These are phyloP conservation scores for Prosopocoilus inquinatus DNA, from an alignment of 2,888 invertebrate genomes.

Conservation along the genomic window DNA sequence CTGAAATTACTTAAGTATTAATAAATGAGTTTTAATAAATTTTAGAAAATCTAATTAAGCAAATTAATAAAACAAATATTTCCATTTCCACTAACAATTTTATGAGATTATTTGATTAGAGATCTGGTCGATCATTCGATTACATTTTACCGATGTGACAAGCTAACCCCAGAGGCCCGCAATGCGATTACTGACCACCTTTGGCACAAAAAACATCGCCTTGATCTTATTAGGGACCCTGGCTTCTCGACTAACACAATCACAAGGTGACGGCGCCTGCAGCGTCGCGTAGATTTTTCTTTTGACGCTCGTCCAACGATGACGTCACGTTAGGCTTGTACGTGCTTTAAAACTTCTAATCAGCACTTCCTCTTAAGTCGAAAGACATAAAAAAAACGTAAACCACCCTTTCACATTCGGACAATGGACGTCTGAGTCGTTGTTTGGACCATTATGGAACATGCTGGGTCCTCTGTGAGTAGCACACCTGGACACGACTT, in stretches of 20 bases:
- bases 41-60: too few relatives aligned
- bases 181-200: conserved; percentile 50
- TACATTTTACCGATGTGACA: conserved; percentile 37
- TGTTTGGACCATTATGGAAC: conserved; percentile 28
- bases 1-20: too few relatives aligned
- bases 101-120: conserved; percentile 17
- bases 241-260: conserved; percentile 34
- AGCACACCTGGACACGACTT: conserved; percentile 34
- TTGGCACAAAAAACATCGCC: conserved; percentile 28
- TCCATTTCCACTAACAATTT: conserved; percentile 6
- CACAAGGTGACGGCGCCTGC: conserved; percentile 2
- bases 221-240: conserved; percentile 35
- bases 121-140: conserved; percentile 15
- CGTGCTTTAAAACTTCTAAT: too few relatives aligned
- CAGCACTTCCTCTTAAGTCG: not conserved
- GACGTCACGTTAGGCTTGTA: not conserved
- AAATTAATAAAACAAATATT: too few relatives aligned
- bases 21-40: too few relatives aligned
- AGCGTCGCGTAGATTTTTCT: conserved; percentile 2
- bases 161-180: conserved; percentile 40
- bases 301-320: not conserved
- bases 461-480: conserved; percentile 20
- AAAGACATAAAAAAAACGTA: conserved; percentile 12
- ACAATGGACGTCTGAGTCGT: conserved; percentile 29
- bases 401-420: conserved; percentile 25